Conservation (phyloP, 2,113 vertebrate species). For the Ciconia boyciana region DNA sequence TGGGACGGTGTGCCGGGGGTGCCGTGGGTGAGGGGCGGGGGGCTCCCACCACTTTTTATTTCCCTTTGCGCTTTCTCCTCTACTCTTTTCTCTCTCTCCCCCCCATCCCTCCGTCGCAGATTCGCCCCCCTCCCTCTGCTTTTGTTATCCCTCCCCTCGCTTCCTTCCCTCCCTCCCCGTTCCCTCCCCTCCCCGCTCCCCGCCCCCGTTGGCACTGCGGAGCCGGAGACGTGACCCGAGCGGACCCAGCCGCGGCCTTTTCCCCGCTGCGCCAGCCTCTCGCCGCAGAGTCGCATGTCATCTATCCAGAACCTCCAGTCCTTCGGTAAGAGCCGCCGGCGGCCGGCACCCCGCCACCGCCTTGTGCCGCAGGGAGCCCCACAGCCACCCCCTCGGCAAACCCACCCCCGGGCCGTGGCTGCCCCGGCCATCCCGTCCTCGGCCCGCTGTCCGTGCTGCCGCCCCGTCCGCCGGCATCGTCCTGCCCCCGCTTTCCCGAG, state of each 20-base stretch:
- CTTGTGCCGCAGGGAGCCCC: not conserved
- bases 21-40: not conserved
- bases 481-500: not conserved
- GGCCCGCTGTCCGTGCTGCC: not conserved
- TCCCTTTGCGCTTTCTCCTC: not conserved
- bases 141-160: not conserved
- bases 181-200: not conserved
- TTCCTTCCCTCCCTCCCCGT: not conserved
- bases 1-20: not conserved
- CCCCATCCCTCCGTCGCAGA: not conserved
- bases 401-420: not conserved
- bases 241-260: conserved; percentile 61
- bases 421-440: too few species aligned
- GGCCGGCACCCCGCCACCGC: not conserved
- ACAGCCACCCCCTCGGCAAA: not conserved
- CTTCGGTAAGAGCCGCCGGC: conserved; percentile 76
- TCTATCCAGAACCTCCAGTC: conserved; percentile 91
- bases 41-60: not conserved
- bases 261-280: conserved; percentile 72
- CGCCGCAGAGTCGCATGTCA: conserved; percentile 87
- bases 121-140: not conserved
- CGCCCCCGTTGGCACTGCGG: conserved; percentile 13
- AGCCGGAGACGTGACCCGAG: conserved; percentile 61
- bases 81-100: not conserved
- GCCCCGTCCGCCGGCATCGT: not conserved